phyloP scores from a whole-genome alignment of 2,888 invertebrate species.

The Coleophora flavipennella region DNA sequence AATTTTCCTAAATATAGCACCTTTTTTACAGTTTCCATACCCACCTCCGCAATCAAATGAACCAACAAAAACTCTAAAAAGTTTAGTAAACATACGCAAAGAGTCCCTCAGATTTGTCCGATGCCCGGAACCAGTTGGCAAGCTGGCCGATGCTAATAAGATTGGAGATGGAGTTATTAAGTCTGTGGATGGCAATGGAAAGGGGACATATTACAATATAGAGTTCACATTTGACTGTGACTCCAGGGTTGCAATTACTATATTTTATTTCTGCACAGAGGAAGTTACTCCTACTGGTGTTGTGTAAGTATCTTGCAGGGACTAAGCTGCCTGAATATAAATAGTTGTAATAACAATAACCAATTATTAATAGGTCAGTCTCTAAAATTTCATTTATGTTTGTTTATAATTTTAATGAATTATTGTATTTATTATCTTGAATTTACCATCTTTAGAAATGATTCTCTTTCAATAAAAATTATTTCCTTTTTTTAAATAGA shows the following conservation, averaged over 20 bases:
- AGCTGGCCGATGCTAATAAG: constrained; percentile 65
- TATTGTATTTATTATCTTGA: too few relatives aligned
- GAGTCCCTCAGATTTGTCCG: constrained; percentile 95
- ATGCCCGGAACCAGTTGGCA: constrained; percentile 75
- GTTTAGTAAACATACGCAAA: constrained; percentile 96
- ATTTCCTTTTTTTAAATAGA: too few relatives aligned
- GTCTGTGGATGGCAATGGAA: constrained; percentile 74
- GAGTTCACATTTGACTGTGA: constrained; percentile 99
- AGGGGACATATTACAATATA: constrained; percentile 86
- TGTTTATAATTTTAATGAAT: too few relatives aligned
- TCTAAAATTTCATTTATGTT: too few relatives aligned
- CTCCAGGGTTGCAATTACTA: constrained; percentile 92
- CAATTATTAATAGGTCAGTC: too few relatives aligned
- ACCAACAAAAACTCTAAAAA: constrained; percentile 96
- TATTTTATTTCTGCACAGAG: constrained; percentile 96
- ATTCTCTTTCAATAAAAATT: too few relatives aligned
- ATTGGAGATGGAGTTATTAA: constrained; percentile 69
- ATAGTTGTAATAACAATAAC: too few relatives aligned
- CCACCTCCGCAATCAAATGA: constrained; percentile 97
- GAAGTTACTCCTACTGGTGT: constrained; percentile 90
- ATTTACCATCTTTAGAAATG: too few relatives aligned
- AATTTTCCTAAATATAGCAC: too few relatives aligned
- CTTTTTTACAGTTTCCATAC: constrained; percentile 88
- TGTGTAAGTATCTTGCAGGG: too few relatives aligned
- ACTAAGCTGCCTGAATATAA: too few relatives aligned